Evolutionary conservation across 2,113 vertebrate species (phyloP).

Genomic region (Pelecanus crispus): DNA sequence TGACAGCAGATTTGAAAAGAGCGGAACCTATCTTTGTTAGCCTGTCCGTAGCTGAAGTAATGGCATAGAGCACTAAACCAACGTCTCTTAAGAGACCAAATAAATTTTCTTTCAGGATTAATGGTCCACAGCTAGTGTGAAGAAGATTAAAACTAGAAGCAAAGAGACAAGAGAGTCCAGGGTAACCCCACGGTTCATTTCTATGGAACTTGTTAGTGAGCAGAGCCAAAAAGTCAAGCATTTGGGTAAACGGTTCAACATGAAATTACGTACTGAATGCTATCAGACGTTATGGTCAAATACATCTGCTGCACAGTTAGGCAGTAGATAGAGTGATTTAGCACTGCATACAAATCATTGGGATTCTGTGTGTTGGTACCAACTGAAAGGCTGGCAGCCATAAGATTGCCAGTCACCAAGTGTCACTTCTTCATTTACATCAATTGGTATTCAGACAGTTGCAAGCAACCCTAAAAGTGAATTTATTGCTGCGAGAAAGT

Average conservation of each 20-base stretch:
- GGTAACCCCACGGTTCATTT: not conserved
- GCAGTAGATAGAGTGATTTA: conserved; percentile 27
- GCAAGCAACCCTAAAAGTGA: conserved; percentile 48
- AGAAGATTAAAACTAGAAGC: conserved; percentile 23
- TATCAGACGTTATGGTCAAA: conserved; percentile 41
- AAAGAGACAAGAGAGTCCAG: not conserved
- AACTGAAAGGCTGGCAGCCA: conserved; percentile 3
- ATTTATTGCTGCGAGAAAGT: conserved; percentile 66
- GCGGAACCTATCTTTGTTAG: not conserved
- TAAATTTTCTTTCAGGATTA: conserved; percentile 52
- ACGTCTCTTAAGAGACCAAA: not conserved
- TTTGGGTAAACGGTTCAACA: conserved; percentile 50
- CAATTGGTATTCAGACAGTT: conserved; percentile 59
- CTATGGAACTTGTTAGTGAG: conserved; percentile 50
- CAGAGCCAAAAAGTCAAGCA: conserved; percentile 60
- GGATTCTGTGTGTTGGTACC: not conserved
- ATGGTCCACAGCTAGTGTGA: not conserved
- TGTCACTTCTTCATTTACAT: conserved; percentile 60
- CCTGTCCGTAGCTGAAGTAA: conserved; percentile 5
- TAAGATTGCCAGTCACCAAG: conserved; percentile 8
- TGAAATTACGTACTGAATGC: conserved; percentile 50
- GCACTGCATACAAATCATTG: conserved; percentile 41
- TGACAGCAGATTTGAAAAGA: not conserved
- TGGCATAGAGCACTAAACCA: conserved; percentile 22
- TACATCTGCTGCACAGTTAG: conserved; percentile 32